phyloP scores from a whole-genome alignment of 2,113 vertebrate species.

The Columbina picui region DNA sequence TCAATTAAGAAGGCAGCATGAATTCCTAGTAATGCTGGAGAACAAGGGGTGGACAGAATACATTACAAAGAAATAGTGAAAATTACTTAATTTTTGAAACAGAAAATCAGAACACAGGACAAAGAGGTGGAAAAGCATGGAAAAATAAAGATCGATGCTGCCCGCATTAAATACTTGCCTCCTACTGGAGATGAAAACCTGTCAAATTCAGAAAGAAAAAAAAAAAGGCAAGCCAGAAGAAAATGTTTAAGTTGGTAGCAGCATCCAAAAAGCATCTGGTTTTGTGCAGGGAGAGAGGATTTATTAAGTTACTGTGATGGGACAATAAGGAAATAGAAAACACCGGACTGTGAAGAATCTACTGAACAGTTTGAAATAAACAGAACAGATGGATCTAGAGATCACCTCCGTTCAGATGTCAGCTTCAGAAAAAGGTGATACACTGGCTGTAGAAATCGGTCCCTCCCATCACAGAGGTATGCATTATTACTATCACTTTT shows the following conservation, averaged over 20 bases:
- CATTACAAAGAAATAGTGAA: background rate
- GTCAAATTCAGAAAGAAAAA: background rate
- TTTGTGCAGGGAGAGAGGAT: background rate
- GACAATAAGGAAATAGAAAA: background rate
- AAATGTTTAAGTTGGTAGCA: background rate
- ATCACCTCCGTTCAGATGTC: background rate
- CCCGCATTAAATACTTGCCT: background rate
- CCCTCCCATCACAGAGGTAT: background rate
- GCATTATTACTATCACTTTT: background rate
- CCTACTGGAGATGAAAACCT: background rate
- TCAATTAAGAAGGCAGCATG: background rate
- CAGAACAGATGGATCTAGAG: background rate
- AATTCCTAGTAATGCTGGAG: background rate
- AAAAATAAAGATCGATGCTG: background rate
- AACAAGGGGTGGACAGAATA: background rate
- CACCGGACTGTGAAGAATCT: background rate
- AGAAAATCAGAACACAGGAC: background rate
- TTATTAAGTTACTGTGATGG: background rate
- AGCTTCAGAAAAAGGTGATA: background rate
- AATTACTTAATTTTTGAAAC: background rate
- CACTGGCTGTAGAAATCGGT: background rate
- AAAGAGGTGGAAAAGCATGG: background rate
- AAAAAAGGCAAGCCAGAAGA: background rate
- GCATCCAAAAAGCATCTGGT: background rate
- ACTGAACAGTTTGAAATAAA: background rate